Conservation (phyloP, 1,140 invertebrate genomes). For the Ctenoplectra terminalis region DNA sequence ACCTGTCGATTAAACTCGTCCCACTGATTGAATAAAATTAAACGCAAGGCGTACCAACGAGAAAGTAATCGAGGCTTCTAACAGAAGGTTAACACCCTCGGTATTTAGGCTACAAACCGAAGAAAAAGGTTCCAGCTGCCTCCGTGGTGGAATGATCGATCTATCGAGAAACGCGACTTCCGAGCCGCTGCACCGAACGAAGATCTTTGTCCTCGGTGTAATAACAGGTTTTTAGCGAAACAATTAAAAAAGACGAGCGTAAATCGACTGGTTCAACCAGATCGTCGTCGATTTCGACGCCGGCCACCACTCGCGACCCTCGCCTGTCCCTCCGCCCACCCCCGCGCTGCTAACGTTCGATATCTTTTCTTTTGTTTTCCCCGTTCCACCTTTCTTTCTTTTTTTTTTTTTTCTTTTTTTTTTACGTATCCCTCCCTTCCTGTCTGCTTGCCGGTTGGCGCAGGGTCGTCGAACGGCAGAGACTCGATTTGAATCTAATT, state of each 20-base stretch:
- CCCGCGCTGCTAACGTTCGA: neutral
- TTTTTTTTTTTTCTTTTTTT: conserved; percentile 20
- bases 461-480: conserved; percentile 70
- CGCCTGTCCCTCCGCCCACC: neutral
- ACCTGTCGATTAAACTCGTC: too few relatives aligned
- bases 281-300: conserved; percentile 39
- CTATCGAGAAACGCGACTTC: too few relatives aligned
- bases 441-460: conserved; percentile 13
- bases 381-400: neutral
- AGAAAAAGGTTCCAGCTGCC: too few relatives aligned
- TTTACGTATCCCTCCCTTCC: conserved; percentile 28
- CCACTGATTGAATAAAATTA: too few relatives aligned
- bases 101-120: too few relatives aligned
- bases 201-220: conserved; percentile 43
- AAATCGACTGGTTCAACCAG: conserved; percentile 45
- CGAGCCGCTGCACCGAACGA: too few relatives aligned
- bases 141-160: too few relatives aligned
- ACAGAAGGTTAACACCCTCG: too few relatives aligned
- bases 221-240: conserved; percentile 29
- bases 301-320: conserved; percentile 3
- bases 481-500: conserved; percentile 74
- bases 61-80: too few relatives aligned
- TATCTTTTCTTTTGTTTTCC: neutral
- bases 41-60: too few relatives aligned
- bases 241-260: conserved; percentile 33